Evolutionary conservation across 2,888 invertebrate species (phyloP), one percentile per base, ranked within the genome.

Genomic region (Acanthosepion lycidas): DNA sequence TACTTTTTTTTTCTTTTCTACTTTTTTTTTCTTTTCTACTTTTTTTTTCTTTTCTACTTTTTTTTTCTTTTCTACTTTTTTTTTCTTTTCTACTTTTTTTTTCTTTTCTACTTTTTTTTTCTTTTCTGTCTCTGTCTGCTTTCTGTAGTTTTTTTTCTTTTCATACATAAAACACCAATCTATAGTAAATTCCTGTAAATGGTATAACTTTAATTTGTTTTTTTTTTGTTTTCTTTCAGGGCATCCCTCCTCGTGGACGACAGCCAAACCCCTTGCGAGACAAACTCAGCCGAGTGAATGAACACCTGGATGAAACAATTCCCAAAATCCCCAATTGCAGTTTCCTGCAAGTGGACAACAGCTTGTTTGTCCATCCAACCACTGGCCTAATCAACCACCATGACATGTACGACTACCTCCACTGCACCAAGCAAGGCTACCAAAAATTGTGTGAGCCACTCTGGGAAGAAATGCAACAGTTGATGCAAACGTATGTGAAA

Each of bases 321-420:
- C 98, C 98, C 95, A 96, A 96, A 20, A 96, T 97, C 93, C 95
- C 96, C 28, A 98, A 98, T 97, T 98, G 98, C 94, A 98, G 98
- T 98, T 98, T 98, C 96, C 98, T 99, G 92, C 98, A 98, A 95
- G 98, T 98, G 96, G 99, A 99, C 96, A 98, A 98, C 96, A 98
- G 98, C 94, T 49, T 96, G 42, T 97, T 97, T 94, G 95, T 97
- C 15, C 95, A 95, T 94, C 94, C 96, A 0, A 94, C 95, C 6
- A 97, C 97, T 94, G 97, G 98, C 6, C 98, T 98, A 93, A 99
- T 99, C 95, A 98, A 98, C 97, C 99, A 98, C 97, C 98, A 98
- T 97, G 99, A 99, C 97, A 98, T 99, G 98, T 98, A 98, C 97
- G 99, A 99, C 97, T 99, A 99, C 97, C 98, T 99, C 94, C 98